Percentiles rank a stretch among this genome's conserved stretches.
phyloP scores from a whole-genome alignment of 2,888 invertebrate genomes.

The Tipula confusa region DNA sequence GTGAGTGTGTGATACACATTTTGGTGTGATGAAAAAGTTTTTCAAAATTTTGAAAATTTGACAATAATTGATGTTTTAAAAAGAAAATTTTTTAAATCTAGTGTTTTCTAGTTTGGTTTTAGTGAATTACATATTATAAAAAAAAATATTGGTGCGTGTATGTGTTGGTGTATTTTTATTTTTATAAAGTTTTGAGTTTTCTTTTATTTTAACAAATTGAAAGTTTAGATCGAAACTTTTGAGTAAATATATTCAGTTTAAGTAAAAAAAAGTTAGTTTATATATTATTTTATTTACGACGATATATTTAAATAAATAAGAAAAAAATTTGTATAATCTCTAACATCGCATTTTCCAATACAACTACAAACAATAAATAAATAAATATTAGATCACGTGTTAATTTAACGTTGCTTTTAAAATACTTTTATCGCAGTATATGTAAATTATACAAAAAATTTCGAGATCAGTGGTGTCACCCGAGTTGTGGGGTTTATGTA shows the following conservation, averaged over 20 bases:
- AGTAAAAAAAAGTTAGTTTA: neutral
- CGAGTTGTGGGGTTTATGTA: neutral
- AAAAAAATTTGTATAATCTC: neutral
- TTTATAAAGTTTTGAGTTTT: neutral
- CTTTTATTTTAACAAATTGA: neutral
- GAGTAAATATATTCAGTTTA: neutral
- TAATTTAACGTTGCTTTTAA: slow-evolving; percentile 27
- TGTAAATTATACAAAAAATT: neutral
- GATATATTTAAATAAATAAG: neutral
- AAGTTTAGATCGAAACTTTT: neutral
- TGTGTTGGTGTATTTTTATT: neutral
- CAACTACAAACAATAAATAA: slow-evolving; percentile 26
- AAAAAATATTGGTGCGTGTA: neutral
- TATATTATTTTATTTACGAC: neutral
- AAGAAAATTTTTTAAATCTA: neutral
- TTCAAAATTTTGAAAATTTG: neutral
- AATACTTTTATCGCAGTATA: neutral
- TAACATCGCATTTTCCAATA: slow-evolving; percentile 28
- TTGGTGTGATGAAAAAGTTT: neutral
- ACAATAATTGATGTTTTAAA: neutral
- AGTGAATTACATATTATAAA: neutral
- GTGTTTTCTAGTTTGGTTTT: neutral
- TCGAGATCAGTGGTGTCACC: neutral
- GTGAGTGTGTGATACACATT: neutral
- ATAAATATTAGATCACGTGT: slow-evolving; percentile 30